Conservation (phyloP, 2,113 vertebrate genomes). For the Cyanoliseus patagonus region DNA sequence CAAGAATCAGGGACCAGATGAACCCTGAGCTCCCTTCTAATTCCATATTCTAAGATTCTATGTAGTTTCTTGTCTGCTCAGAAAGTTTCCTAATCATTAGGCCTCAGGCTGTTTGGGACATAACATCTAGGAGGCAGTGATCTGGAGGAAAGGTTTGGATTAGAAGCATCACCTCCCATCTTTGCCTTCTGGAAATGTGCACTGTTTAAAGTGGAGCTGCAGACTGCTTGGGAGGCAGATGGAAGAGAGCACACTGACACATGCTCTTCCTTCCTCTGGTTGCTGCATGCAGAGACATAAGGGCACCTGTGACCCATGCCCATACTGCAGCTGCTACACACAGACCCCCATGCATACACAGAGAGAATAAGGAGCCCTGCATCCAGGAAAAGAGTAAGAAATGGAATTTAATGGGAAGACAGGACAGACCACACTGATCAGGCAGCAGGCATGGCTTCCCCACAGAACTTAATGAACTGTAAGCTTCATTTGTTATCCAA, state of each 20-base stretch:
- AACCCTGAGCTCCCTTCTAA: not conserved
- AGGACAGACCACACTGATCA: not conserved
- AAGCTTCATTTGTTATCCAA: not conserved
- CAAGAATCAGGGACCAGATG: not conserved
- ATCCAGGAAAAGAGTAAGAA: not conserved
- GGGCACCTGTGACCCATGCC: not conserved
- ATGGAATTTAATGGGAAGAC: not conserved
- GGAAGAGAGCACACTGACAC: rapidly evolving
- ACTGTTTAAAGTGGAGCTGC: not conserved
- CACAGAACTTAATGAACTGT: not conserved
- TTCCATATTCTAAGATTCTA: not conserved
- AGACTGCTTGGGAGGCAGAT: not conserved
- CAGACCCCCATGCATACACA: not conserved
- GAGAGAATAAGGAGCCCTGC: rapidly evolving
- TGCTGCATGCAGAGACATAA: not conserved
- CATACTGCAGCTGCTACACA: not conserved
- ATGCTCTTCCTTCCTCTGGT: not conserved
- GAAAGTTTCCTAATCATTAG: not conserved
- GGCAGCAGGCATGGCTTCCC: not conserved
- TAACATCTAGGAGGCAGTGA: not conserved
- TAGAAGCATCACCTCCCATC: not conserved
- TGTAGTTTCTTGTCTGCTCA: not conserved
- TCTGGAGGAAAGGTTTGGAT: not conserved
- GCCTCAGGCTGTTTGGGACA: not conserved
- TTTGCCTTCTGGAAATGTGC: not conserved